These are phyloP conservation scores for Lytechinus pictus DNA, from an alignment of 35 echinoderm and acorn worm genomes.

Conservation along the genomic window DNA sequence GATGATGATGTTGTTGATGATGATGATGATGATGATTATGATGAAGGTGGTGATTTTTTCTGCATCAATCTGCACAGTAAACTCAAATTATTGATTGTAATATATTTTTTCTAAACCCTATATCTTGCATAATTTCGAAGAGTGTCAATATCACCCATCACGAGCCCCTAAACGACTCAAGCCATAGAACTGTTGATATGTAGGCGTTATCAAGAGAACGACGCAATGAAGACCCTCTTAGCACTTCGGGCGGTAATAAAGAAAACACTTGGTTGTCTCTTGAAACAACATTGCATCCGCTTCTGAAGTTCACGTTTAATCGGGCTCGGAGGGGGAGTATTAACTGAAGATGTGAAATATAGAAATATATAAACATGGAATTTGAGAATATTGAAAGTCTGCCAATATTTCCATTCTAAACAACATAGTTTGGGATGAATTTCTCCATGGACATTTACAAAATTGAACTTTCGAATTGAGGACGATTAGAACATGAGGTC, in stretches of 20 bases:
- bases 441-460: neutral
- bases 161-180: neutral
- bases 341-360: neutral
- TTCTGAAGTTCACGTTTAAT: neutral
- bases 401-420: neutral
- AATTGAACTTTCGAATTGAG: neutral
- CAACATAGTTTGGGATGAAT: neutral
- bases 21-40: neutral
- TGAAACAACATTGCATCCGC: neutral
- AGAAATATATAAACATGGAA: neutral
- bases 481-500: no score
- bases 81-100: neutral
- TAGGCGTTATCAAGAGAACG: neutral
- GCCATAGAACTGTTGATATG: neutral
- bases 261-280: neutral
- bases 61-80: neutral
- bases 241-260: neutral
- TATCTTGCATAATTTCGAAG: neutral
- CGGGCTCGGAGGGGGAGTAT: neutral
- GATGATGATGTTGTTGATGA: no score
- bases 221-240: neutral
- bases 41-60: neutral
- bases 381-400: neutral
- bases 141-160: neutral
- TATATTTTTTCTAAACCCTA: neutral